Conservation (phyloP, 1,140 invertebrate genomes). For the Marisa cornuarietis region DNA sequence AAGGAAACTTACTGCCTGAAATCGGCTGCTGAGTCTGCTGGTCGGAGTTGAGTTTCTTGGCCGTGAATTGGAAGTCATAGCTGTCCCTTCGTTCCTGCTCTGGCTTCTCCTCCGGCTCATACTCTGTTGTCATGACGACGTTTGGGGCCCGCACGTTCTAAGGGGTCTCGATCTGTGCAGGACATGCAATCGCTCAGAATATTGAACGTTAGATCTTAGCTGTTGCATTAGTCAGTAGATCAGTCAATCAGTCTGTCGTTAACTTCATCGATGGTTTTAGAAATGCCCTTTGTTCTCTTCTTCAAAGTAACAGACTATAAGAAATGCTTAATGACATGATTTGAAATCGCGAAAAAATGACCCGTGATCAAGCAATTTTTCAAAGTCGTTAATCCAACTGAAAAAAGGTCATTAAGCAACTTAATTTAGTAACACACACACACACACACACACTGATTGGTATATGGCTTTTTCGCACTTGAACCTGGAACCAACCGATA, state of each 20-base stretch:
- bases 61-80: slow-evolving; percentile 19
- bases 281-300: background rate
- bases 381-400: background rate
- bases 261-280: background rate
- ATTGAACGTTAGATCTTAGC: background rate
- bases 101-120: slow-evolving; percentile 45
- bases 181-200: background rate
- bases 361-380: background rate
- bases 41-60: slow-evolving; percentile 23
- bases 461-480: too few relatives aligned
- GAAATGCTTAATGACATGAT: background rate
- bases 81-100: slow-evolving; percentile 27
- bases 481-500: too few relatives aligned
- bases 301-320: background rate
- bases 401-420: background rate
- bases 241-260: background rate
- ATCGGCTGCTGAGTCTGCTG: slow-evolving; percentile 32
- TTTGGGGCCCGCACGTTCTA: slow-evolving; percentile 15
- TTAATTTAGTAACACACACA: background rate
- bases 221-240: background rate
- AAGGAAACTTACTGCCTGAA: slow-evolving; percentile 65
- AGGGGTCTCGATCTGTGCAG: background rate
- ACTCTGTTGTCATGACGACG: slow-evolving; percentile 39
- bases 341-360: background rate
- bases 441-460: background rate